These are phyloP conservation scores for Cuniculus paca DNA, from an alignment of 2,797 vertebrate genomes.

Conservation along the genomic window DNA sequence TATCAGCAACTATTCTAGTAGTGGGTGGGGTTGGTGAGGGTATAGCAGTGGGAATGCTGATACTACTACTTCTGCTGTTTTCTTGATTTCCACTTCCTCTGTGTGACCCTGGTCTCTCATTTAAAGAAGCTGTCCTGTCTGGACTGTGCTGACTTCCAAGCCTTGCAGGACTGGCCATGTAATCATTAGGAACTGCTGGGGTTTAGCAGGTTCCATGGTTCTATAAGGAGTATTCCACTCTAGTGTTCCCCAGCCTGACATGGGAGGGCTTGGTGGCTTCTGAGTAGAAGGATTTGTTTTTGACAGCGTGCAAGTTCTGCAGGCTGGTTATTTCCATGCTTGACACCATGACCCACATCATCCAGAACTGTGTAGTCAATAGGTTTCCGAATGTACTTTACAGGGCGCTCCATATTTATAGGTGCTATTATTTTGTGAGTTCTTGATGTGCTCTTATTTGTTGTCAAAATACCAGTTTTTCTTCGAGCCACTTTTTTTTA, in stretches of 20 bases:
- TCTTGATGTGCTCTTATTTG: no score
- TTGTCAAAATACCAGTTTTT: no score
- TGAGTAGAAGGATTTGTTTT: slow-evolving; percentile 99
- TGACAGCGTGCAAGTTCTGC: slow-evolving; percentile 95
- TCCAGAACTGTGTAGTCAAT: no score
- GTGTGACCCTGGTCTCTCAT: slow-evolving; percentile 98
- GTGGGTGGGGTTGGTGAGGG: slow-evolving; percentile 97
- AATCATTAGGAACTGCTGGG: slow-evolving; percentile 99
- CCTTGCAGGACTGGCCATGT: slow-evolving; percentile 98
- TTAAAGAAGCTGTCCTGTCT: slow-evolving; percentile 96
- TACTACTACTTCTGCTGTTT: slow-evolving; percentile 97
- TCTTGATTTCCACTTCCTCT: slow-evolving; percentile 97
- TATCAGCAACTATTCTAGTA: slow-evolving; percentile 97
- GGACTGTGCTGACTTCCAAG: slow-evolving; percentile 96
- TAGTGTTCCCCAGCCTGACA: slow-evolving; percentile 96
- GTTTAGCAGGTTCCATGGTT: slow-evolving; percentile 98
- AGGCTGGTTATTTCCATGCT: no score
- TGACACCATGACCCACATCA: no score
- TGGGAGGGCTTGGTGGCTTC: slow-evolving; percentile 98
- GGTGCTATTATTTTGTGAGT: no score
- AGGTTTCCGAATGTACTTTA: no score
- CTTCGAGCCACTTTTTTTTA: no score
- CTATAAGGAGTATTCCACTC: slow-evolving; percentile 98
- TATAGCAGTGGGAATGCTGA: slow-evolving; percentile 98
- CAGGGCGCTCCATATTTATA: no score